A percentile compares a stretch with the other conserved stretches of the same genome.
Conservation (phyloP, 2,797 vertebrate genomes). For the Perdix hodgsoniae region DNA sequence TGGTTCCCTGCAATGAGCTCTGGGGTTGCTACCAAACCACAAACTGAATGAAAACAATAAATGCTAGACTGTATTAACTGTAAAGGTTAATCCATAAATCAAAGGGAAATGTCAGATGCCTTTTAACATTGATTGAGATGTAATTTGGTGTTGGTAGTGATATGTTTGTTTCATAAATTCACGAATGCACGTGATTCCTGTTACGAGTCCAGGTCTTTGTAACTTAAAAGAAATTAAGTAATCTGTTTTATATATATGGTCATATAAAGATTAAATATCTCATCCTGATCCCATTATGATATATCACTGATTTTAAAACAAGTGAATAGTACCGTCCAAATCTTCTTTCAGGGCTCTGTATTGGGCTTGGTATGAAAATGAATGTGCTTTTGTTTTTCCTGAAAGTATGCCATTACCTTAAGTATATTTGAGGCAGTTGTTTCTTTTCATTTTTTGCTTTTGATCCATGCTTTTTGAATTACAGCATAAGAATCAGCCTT, state of each 20-base stretch:
- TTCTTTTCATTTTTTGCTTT: neutral
- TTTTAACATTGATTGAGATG: slow-evolving; percentile 81
- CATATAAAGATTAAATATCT: slow-evolving; percentile 51
- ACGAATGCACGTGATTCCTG: slow-evolving; percentile 36
- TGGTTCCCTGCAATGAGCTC: slow-evolving; percentile 63
- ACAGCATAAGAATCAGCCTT: slow-evolving; percentile 42
- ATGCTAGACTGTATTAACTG: slow-evolving; percentile 68
- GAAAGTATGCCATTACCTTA: slow-evolving; percentile 4
- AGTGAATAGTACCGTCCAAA: slow-evolving; percentile 10
- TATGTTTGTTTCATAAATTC: slow-evolving; percentile 67
- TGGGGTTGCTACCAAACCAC: slow-evolving; percentile 68
- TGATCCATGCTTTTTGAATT: slow-evolving; percentile 59
- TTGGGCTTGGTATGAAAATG: neutral
- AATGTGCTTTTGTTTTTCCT: neutral
- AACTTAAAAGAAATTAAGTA: slow-evolving; percentile 71
- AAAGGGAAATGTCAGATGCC: slow-evolving; percentile 81
- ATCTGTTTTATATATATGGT: slow-evolving; percentile 57
- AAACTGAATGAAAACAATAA: slow-evolving; percentile 71
- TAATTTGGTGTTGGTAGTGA: slow-evolving; percentile 74
- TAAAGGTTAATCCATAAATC: slow-evolving; percentile 85
- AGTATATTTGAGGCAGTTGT: neutral
- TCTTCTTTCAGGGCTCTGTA: neutral
- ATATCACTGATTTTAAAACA: neutral
- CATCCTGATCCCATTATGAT: neutral
- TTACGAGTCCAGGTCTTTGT: slow-evolving; percentile 32